phyloP scores from a whole-genome alignment of 2,888 invertebrate species.

The Esperia sulphurella region DNA sequence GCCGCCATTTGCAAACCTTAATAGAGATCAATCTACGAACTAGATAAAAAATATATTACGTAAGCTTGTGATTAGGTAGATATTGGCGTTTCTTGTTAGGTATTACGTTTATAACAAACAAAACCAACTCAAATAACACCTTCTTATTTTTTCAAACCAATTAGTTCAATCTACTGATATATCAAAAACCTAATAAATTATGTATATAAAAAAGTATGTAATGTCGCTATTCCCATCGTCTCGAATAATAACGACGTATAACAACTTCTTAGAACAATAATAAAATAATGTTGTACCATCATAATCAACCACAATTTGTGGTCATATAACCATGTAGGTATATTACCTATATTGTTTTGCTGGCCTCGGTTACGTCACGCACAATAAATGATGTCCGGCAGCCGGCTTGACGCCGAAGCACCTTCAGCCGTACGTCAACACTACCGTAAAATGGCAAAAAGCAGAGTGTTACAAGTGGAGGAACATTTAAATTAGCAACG shows the following conservation, averaged over 20 bases:
- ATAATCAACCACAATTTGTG: background rate
- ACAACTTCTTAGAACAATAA: background rate
- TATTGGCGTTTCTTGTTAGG: no score
- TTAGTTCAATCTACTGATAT: no score
- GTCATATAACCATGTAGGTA: background rate
- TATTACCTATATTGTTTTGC: background rate
- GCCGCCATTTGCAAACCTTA: background rate
- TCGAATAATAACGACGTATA: no score
- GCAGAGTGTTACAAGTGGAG: no score
- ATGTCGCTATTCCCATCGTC: no score
- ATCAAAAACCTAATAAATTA: no score
- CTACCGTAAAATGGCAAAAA: background rate
- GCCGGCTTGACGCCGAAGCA: constrained; percentile 1
- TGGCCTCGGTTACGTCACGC: background rate
- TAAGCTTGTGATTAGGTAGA: background rate
- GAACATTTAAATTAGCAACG: no score
- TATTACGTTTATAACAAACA: no score
- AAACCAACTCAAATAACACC: no score
- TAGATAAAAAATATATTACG: background rate
- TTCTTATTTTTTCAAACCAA: no score
- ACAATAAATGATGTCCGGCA: background rate
- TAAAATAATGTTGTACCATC: background rate
- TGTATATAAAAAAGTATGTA: no score
- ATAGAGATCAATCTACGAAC: background rate
- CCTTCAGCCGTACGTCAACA: background rate